Base-by-base conservation (phyloP, 2,888 invertebrate species). In the Malthinus flaveolus region DNA sequence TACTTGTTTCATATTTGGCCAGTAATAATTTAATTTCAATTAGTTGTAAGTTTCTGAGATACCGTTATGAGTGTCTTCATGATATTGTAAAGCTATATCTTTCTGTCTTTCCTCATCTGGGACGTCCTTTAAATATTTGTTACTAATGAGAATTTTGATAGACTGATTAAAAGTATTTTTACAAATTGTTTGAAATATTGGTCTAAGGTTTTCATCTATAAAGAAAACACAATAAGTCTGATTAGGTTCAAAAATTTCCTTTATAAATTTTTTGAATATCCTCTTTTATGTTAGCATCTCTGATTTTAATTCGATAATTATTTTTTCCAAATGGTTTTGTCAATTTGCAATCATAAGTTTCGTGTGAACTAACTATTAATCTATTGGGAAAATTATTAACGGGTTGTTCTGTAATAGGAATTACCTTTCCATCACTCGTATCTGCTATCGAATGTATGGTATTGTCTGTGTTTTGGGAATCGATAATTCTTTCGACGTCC, bases 41-140 rank as follows among this genome's bases (percentile, higher is more conserved):
- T 49, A 10, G 7, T 49, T 49, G 9, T 49, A 39, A 2, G 49
- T 49, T 49, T 49, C 39, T 1, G 32, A 12, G 32, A 49, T 49
- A 7, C 37, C 39, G 31, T 37, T 49, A 11, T 49, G 37, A 1
- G 37, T 50, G 39, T 42, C 11, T 5, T 32, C 32, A 9, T 50
- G 42, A 31, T 42, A 50, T 11, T 32, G 9, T 2, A 11, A 7
- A 12, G 42, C 7, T 3, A 39, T 23, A 4, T 42, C 42, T 13
- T 31, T 42, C 11, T 50, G 33, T 1, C 7, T 1, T 39, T 50
- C 31, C 8, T 15, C 11, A n/a, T 49, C 10, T 7, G 8, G 2
- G n/a, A 36, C 7, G 13, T 49, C 49, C n/a, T 32, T 15, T n/a
- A 9, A 11, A 6, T 12, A 47, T 5, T 7, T 32, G n/a, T 47